Conservation (phyloP, 2,888 invertebrate genomes). For the Acrobasis suavella region DNA sequence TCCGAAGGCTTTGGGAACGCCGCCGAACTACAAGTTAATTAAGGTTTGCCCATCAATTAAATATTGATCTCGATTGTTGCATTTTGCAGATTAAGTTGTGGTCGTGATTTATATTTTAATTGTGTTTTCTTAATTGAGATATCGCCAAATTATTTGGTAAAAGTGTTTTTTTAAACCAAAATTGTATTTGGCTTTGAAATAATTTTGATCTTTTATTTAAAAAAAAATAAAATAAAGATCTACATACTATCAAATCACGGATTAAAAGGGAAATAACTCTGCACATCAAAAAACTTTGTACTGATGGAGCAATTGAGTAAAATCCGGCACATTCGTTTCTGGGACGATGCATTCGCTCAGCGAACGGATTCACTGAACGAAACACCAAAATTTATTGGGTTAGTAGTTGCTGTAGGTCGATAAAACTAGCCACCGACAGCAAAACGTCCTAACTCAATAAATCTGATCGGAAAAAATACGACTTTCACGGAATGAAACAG, state of each 20-base stretch:
- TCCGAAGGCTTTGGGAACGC: slow-evolving; percentile 62
- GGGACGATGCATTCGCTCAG: slow-evolving; percentile 80
- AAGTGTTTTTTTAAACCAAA: too few relatives aligned
- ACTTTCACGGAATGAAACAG: slow-evolving; percentile 66
- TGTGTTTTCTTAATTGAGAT: slow-evolving; percentile 62
- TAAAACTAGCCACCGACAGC: slow-evolving; percentile 67
- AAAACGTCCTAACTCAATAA: slow-evolving; percentile 69
- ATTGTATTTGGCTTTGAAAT: background rate
- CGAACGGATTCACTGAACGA: slow-evolving; percentile 79
- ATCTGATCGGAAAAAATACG: slow-evolving; percentile 64
- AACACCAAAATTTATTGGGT: slow-evolving; percentile 82
- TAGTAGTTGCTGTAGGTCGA: slow-evolving; percentile 82
- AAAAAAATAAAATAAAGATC: background rate
- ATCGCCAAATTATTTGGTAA: slow-evolving; percentile 32
- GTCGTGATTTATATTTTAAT: slow-evolving; percentile 63
- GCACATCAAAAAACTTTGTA: slow-evolving; percentile 45
- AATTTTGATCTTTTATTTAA: background rate
- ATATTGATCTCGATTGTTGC: slow-evolving; percentile 78
- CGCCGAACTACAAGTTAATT: slow-evolving; percentile 80
- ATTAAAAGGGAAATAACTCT: slow-evolving; percentile 22
- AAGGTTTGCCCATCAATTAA: slow-evolving; percentile 81
- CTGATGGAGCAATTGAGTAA: slow-evolving; percentile 63
- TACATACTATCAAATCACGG: background rate
- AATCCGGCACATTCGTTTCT: slow-evolving; percentile 73
- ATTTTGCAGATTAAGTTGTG: slow-evolving; percentile 69